Base-by-base conservation (phyloP, 2,888 invertebrate genomes). In the Erebia ligea region DNA sequence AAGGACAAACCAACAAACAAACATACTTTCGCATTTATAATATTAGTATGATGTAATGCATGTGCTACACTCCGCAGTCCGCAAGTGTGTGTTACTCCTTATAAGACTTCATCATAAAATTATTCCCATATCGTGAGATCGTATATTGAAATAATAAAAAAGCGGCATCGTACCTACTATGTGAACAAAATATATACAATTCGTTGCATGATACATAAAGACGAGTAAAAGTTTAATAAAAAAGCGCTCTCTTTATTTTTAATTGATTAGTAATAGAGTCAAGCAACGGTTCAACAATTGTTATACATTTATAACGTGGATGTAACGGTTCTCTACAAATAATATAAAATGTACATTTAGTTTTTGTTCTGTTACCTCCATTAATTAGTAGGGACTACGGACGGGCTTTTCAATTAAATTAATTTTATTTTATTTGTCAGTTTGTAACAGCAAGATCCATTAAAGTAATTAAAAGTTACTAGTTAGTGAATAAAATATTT, bases 231-330 rank as follows among this genome's bases (percentile, higher is more conserved):
- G 45, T 54, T 4, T n/a, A 59, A 42, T 45, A 61, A 45, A 45
- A 69, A 45, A 69, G 52, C 59, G 40, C 50, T 66, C 42, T 58
- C 58, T 58, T 25, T 59, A 66, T 42, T 50, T 67, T 67, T 61
- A 70, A 70, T 67, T 70, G 70, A 63, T 70, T 67, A 34, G 56
- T 54, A 25, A 67, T 67, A 69, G 52, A 57, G 11, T 19, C 15
- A 57, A 34, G 40, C 19, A 70, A 70, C 70, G 50, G 70, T 66
- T 25, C 50, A 50, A 50, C 63, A 63, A 52, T 63, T 63, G 50
- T 17, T 64, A 11, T 57, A 57, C 11, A 25, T 57, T 57, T 15
- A 21, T 64, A 40, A 52, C 62, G 62, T 48, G 13, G 50, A 17
- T 54, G 15, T 64, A 64, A 64, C 54, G 54, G 64, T 11, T 54